Percentiles rank a stretch among this genome's conserved stretches.
Evolutionary conservation across 2,888 invertebrate genomes (phyloP).

Genomic region (Tiphia femorata): DNA sequence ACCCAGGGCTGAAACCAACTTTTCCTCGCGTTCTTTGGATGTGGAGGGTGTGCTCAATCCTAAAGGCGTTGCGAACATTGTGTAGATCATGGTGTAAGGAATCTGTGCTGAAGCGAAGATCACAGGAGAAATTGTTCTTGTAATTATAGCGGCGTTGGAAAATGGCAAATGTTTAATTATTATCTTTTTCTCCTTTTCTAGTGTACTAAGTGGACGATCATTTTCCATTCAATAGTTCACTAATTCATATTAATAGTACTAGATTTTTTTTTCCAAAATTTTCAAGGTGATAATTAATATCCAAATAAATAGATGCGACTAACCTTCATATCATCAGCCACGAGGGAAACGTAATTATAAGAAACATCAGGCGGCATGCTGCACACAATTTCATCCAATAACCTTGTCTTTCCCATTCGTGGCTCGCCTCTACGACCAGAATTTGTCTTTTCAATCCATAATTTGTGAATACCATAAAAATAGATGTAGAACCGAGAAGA

Average conservation of each 20-base stretch:
- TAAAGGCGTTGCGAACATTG: constrained; percentile 68
- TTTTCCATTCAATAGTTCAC: neutral
- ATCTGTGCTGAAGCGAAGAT: constrained; percentile 45
- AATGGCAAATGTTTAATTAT: neutral
- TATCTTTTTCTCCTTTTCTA: neutral
- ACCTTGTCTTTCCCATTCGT: constrained; percentile 74
- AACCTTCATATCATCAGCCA: constrained; percentile 63
- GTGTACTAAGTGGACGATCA: no score
- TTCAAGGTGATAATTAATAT: no score
- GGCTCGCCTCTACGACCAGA: constrained; percentile 70
- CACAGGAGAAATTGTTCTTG: neutral
- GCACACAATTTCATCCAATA: constrained; percentile 73
- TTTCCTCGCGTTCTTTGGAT: constrained; percentile 64
- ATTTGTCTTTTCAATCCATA: neutral
- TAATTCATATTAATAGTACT: no score
- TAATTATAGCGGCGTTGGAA: neutral
- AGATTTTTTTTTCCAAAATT: no score
- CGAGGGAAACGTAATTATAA: constrained; percentile 63
- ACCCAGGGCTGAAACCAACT: constrained; percentile 59
- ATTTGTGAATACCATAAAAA: neutral
- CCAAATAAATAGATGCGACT: no score
- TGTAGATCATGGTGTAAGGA: constrained; percentile 67
- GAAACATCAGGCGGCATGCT: constrained; percentile 66
- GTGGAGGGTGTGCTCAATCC: constrained; percentile 59
- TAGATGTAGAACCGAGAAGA: neutral